These are phyloP conservation scores for Saccostrea echinata DNA, from an alignment of 1,140 invertebrate genomes.

Conservation along the genomic window DNA sequence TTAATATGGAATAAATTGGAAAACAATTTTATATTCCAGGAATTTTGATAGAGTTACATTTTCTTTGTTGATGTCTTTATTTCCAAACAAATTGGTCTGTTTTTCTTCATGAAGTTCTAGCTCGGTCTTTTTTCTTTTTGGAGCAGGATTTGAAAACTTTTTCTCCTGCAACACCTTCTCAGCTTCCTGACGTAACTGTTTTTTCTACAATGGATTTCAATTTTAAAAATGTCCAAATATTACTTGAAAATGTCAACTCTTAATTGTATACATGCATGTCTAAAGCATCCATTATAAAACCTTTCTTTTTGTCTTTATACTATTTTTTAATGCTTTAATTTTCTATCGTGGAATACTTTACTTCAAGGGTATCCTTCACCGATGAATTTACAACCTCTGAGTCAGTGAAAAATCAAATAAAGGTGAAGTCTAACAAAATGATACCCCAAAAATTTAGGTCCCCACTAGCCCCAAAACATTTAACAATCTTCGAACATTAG, in stretches of 20 bases:
- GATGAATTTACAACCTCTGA: no score
- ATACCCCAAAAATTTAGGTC: not conserved
- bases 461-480: not conserved
- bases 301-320: no score
- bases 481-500: not conserved
- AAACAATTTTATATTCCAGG: no score
- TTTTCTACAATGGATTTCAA: slow-evolving; percentile 23
- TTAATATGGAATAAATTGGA: not conserved
- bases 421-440: not conserved
- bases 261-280: no score
- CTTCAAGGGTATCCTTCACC: no score
- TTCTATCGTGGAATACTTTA: no score
- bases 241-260: not conserved
- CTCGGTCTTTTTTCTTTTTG: not conserved
- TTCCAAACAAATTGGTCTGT: slow-evolving; percentile 31
- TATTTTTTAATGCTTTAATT: no score
- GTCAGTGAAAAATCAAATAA: no score
- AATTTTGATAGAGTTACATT: not conserved
- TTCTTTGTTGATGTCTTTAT: slow-evolving; percentile 3
- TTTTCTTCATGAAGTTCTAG: slow-evolving; percentile 7
- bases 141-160: slow-evolving; percentile 2
- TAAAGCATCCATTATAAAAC: no score
- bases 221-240: not conserved
- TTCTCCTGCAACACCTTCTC: slow-evolving; percentile 41
- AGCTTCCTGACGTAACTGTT: slow-evolving; percentile 36